These are phyloP conservation scores for Onychorhynchus coronatus DNA, from an alignment of 2,113 vertebrate genomes.

Conservation along the genomic window DNA sequence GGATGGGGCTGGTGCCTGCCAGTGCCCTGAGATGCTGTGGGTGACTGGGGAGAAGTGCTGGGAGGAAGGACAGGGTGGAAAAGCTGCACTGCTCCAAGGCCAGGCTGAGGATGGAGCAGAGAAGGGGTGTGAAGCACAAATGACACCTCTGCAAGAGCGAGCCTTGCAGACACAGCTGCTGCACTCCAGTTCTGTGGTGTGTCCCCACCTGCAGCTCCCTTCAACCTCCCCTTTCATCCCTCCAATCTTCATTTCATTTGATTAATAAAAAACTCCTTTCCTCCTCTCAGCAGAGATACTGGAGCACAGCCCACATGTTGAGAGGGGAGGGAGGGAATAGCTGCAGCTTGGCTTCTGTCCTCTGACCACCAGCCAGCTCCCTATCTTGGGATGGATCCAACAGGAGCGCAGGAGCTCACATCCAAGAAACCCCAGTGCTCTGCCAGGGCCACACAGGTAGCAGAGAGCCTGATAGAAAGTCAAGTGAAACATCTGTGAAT, in stretches of 20 bases:
- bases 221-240: neutral
- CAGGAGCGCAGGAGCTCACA: neutral
- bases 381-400: neutral
- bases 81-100: neutral
- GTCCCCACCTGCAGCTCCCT: neutral
- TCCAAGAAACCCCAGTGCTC: neutral
- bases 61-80: neutral
- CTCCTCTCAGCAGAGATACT: neutral
- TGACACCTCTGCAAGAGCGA: neutral
- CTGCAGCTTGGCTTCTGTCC: slow-evolving; percentile 37
- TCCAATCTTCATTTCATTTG: neutral
- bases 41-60: neutral
- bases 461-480: neutral
- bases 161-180: neutral
- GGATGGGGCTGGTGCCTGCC: neutral
- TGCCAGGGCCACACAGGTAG: slow-evolving; percentile 63
- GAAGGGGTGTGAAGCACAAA: neutral
- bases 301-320: neutral
- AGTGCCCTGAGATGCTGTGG: neutral
- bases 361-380: slow-evolving; percentile 33
- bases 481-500: slow-evolving; percentile 39
- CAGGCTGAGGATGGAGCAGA: neutral
- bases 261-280: neutral
- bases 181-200: neutral
- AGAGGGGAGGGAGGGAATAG: neutral